Percentiles rank a stretch among this genome's conserved stretches.
phyloP scores from a whole-genome alignment of 2,113 vertebrate genomes.

The Corythoichthys intestinalis region DNA sequence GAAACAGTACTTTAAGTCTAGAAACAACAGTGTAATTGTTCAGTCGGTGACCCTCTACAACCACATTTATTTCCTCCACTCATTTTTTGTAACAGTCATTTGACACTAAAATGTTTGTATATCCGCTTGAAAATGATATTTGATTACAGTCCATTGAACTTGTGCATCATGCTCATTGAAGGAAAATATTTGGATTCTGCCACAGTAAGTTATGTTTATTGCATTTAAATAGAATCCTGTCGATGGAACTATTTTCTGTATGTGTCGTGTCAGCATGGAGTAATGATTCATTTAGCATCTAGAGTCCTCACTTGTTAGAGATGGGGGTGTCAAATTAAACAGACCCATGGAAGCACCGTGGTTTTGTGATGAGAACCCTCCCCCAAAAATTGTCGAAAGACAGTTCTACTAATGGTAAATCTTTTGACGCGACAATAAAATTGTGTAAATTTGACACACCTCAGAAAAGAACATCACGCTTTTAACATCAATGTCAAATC shows the following conservation, averaged over 20 bases:
- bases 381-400: neutral
- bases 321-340: conserved; percentile 4
- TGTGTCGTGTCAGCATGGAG: neutral
- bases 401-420: neutral
- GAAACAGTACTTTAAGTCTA: conserved; percentile 23
- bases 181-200: conserved; percentile 32
- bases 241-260: conserved; percentile 8
- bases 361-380: neutral
- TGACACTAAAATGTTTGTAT: conserved; percentile 26
- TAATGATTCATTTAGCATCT: neutral
- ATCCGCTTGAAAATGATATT: conserved; percentile 29
- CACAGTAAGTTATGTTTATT: conserved; percentile 20
- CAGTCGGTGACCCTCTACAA: conserved; percentile 25
- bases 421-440: neutral
- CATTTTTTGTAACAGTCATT: conserved; percentile 23
- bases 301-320: neutral
- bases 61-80: conserved; percentile 25
- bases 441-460: neutral
- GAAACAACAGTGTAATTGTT: conserved; percentile 28
- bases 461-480: neutral
- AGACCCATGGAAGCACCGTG: neutral
- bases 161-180: conserved; percentile 5
- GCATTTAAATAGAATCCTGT: conserved; percentile 20
- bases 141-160: conserved; percentile 24
- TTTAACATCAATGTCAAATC: too few relatives aligned